Evolutionary conservation across 2,888 invertebrate species (phyloP).

Genomic region (Agrotis puta): DNA sequence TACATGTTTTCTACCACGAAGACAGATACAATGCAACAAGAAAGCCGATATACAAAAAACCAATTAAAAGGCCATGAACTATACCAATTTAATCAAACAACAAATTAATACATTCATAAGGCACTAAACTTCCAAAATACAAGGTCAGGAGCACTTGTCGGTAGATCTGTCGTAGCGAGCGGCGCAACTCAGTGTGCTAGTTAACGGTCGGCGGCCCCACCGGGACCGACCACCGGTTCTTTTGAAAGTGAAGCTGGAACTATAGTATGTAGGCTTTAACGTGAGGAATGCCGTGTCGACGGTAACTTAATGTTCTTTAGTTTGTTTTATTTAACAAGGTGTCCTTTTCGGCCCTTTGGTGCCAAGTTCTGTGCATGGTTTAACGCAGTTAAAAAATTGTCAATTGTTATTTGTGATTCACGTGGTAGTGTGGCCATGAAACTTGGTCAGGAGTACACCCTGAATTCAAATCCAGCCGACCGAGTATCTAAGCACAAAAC

Average conservation of each 20-base stretch:
- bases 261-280: constrained; percentile 17
- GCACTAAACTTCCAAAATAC: constrained; percentile 9
- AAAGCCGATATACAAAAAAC: background rate
- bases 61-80: background rate
- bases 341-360: background rate
- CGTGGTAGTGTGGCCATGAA: background rate
- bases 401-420: background rate
- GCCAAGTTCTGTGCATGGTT: too few species aligned
- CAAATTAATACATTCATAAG: constrained; percentile 8
- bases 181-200: constrained; percentile 63
- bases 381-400: background rate
- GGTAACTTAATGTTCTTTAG: background rate
- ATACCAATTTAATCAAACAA: background rate
- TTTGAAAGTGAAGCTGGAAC: constrained; percentile 61
- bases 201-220: constrained; percentile 70
- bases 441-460: too few species aligned
- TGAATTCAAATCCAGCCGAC: too few species aligned
- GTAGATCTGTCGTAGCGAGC: constrained; percentile 31
- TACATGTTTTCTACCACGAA: background rate
- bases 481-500: too few species aligned
- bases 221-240: constrained; percentile 63
- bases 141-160: constrained; percentile 52
- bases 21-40: background rate
- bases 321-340: too few species aligned
- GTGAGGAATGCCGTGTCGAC: constrained; percentile 25